Base-by-base conservation (phyloP, 2,888 invertebrate species). In the Rosalia funebris region DNA sequence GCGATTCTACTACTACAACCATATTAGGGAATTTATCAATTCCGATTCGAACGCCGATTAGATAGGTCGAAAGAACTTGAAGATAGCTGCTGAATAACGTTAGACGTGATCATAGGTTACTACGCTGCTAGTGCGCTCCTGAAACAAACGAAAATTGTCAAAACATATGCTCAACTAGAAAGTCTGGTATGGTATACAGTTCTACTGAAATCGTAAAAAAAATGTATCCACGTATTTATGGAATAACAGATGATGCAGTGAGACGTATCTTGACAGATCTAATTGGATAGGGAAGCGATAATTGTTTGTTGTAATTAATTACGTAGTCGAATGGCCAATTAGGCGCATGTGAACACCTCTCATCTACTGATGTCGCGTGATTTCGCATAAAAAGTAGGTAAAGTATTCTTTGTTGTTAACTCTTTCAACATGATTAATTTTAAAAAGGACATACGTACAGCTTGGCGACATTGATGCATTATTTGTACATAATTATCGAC, bases 1-100 rank as follows among this genome's bases (percentile, higher is more conserved):
- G 63, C 53, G 70, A 70, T 69, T 70, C 72, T 65, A 68, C 65
- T 56, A 69, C 66, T 71, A 72, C 71, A 68, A 64, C 37, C 53
- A 41, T 16, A 14, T 11, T 5, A 20, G 34, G 36, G 20, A 16
- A 12, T 10, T 17, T 39, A 34, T 46, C 48, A 52, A 32, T 46
- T 57, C 42, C 48, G 41, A 1, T 12, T 31, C 9, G 32, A 20
- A 16, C 2, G 50, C 31, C 34, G 53, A 46, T 45, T 34, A 31
- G 32, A 9, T 12, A 25, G 46, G 39, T 1, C 36, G 46, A 19
- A 46, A 19, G 20, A 32, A 53, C 16, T 34, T 19, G 44, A 58
- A 53, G 25, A 17, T 47, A 45, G 39, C 45, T 55, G 17, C 15
- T 42, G 53, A 45, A 39, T 19, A 34, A 44, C 47, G 54, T 31